These are phyloP conservation scores for Dryobates pubescens DNA, from an alignment of 2,797 vertebrate genomes.

Conservation along the genomic window DNA sequence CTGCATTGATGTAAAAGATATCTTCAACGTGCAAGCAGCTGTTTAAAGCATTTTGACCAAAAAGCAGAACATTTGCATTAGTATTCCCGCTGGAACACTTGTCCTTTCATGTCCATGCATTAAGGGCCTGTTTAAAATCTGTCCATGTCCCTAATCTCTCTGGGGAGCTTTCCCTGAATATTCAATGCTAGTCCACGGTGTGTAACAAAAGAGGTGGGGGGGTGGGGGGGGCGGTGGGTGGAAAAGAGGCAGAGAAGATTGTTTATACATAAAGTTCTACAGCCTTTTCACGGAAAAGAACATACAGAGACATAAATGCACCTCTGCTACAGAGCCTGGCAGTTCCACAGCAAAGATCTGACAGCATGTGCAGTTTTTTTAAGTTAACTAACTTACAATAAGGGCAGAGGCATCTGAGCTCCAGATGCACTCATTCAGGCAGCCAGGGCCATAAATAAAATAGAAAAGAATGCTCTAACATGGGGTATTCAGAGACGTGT, in stretches of 20 bases:
- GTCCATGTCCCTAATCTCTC: slow-evolving; percentile 55
- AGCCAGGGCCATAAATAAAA: slow-evolving; percentile 36
- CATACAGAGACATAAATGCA: background rate
- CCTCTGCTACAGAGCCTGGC: slow-evolving; percentile 12
- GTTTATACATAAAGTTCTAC: slow-evolving; percentile 30
- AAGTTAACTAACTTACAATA: slow-evolving; percentile 11
- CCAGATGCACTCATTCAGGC: slow-evolving; percentile 51
- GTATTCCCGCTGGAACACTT: slow-evolving; percentile 40
- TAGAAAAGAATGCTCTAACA: background rate
- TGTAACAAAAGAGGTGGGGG: background rate
- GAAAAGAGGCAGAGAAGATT: background rate
- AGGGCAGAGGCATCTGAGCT: slow-evolving; percentile 41
- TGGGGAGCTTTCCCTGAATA: slow-evolving; percentile 56
- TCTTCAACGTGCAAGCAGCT: slow-evolving; percentile 6
- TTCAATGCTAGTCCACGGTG: slow-evolving; percentile 23
- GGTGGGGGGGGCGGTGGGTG: accelerated
- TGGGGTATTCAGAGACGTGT: background rate
- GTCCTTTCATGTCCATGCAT: slow-evolving; percentile 44
- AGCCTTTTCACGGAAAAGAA: slow-evolving; percentile 23
- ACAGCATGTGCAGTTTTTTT: background rate
- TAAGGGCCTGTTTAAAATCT: slow-evolving; percentile 59
- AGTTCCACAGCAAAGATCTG: slow-evolving; percentile 40
- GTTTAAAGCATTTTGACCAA: slow-evolving; percentile 36
- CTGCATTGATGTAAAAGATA: slow-evolving; percentile 28
- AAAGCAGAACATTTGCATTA: slow-evolving; percentile 39